These are phyloP conservation scores for Acanthosepion esculentum DNA, from an alignment of 2,888 invertebrate genomes.

Conservation along the genomic window DNA sequence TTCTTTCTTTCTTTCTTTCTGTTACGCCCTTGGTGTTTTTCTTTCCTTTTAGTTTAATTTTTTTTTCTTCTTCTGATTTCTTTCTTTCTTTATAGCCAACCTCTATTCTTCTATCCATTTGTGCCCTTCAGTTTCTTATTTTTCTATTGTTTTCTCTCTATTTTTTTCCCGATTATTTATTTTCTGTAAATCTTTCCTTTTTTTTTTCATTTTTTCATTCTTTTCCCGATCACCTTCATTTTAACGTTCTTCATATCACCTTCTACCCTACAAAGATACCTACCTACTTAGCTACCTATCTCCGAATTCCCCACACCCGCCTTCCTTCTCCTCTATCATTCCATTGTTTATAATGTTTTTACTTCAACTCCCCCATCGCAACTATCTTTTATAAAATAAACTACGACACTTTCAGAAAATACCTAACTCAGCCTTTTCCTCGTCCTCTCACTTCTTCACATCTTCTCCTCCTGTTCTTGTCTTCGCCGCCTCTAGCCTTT, in stretches of 20 bases:
- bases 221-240: not conserved
- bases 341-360: not conserved
- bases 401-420: conserved; percentile 13
- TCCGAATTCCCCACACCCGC: too few relatives aligned
- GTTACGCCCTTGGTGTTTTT: not conserved
- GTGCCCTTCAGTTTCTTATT: too few relatives aligned
- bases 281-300: too few relatives aligned
- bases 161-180: too few relatives aligned
- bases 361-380: not conserved
- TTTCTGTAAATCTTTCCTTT: not conserved
- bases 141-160: too few relatives aligned
- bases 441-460: not conserved
- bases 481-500: not conserved
- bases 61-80: not conserved
- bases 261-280: not conserved
- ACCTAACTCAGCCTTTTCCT: not conserved
- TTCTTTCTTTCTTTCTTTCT: too few relatives aligned
- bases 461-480: not conserved
- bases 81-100: not conserved
- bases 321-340: not conserved
- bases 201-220: not conserved
- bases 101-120: not conserved
- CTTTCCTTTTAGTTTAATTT: not conserved
- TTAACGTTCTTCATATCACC: not conserved
- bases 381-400: not conserved